Conservation (phyloP, 2,797 vertebrate species). For the Danio jaintianensis region DNA sequence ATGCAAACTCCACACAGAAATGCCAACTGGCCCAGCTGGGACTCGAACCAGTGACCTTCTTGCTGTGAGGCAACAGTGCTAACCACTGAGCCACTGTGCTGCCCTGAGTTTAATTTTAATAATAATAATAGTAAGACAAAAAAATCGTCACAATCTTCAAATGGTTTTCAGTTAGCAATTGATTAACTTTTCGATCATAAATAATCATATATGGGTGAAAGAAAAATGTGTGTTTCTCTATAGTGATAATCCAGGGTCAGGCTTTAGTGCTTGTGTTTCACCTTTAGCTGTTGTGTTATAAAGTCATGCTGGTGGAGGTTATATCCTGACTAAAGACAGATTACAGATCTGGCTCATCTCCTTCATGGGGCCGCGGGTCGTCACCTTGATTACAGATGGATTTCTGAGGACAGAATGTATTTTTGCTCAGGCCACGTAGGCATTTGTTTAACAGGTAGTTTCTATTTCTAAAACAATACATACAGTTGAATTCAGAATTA, state of each 20-base stretch:
- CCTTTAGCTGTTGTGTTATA: background rate
- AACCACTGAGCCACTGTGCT: too few species aligned
- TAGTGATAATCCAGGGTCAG: background rate
- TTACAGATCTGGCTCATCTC: conserved; percentile 21
- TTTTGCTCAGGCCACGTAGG: too few species aligned
- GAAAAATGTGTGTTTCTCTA: background rate
- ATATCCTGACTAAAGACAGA: conserved; percentile 7
- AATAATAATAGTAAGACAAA: too few species aligned
- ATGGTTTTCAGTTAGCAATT: background rate
- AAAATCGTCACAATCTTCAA: background rate
- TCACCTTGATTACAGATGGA: background rate
- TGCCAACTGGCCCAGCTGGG: too few species aligned
- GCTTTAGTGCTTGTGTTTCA: conserved; percentile 12
- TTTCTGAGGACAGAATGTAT: background rate
- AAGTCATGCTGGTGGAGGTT: background rate
- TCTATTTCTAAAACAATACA: conserved; percentile 10
- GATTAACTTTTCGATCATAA: background rate
- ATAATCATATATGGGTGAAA: background rate
- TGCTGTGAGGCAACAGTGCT: too few species aligned
- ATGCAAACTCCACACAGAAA: too few species aligned
- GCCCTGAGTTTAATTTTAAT: too few species aligned
- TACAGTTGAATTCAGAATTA: too few species aligned
- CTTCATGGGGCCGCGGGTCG: background rate
- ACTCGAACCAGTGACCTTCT: too few species aligned
- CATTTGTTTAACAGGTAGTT: conserved; percentile 2